phyloP scores from a whole-genome alignment of 2,888 invertebrate genomes.

The Mycalesis mineus region DNA sequence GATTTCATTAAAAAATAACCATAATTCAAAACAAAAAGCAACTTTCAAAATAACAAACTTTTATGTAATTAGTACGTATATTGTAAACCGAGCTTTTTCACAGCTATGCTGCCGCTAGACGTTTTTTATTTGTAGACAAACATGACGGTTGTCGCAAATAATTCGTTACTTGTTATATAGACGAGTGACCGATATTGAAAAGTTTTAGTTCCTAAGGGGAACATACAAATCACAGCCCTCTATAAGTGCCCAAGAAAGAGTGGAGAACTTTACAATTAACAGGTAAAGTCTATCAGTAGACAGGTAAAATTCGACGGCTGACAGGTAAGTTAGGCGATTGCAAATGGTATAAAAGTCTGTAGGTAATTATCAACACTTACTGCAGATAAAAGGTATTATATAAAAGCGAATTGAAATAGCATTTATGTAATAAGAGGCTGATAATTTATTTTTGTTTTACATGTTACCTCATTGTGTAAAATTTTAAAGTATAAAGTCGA shows the following conservation, averaged over 20 bases:
- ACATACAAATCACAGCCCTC: conserved; percentile 4
- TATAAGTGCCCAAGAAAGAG: background rate
- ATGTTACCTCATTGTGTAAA: no score
- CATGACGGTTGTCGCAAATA: background rate
- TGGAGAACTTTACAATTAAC: background rate
- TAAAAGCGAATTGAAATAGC: no score
- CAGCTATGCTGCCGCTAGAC: no score
- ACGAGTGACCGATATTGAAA: background rate
- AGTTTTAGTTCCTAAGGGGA: background rate
- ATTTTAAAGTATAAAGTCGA: no score
- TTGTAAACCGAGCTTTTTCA: background rate
- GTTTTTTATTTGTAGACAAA: background rate
- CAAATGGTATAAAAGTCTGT: background rate
- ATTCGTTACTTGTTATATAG: background rate
- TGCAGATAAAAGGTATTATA: background rate
- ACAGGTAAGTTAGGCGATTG: no score
- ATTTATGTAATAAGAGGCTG: no score
- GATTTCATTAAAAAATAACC: background rate
- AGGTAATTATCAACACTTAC: background rate
- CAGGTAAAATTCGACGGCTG: background rate
- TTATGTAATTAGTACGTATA: background rate
- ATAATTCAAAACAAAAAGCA: background rate
- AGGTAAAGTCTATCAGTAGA: background rate
- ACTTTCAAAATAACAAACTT: no score
- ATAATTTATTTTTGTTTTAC: no score